Percentiles rank a stretch among this genome's conserved stretches.
Evolutionary conservation across 35 echinoderm and acorn worm species (phyloP).

Genomic region (Diadema setosum): DNA sequence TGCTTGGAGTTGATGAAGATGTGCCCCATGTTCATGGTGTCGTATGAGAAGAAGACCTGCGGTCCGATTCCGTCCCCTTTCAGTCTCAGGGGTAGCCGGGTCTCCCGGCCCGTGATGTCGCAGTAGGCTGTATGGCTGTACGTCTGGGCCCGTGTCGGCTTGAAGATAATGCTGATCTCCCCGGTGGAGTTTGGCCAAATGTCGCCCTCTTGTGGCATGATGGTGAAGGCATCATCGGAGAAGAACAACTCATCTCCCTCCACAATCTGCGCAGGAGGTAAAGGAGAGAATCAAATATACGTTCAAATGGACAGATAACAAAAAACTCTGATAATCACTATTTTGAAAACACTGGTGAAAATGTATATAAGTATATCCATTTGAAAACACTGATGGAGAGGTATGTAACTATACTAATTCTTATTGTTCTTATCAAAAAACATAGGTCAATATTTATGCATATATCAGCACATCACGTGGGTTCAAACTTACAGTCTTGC

Average conservation of each 20-base stretch:
- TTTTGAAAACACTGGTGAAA: too few relatives aligned
- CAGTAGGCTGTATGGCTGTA: conserved; percentile 91
- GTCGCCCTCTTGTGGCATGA: conserved; percentile 78
- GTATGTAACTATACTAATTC: too few relatives aligned
- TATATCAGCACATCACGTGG: too few relatives aligned
- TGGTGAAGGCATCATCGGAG: conserved; percentile 78
- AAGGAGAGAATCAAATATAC: not conserved
- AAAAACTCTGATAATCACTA: not conserved
- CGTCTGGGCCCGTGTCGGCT: conserved; percentile 69
- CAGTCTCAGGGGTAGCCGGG: conserved; percentile 73
- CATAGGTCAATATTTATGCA: too few relatives aligned
- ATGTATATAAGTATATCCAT: too few relatives aligned
- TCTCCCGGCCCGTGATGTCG: conserved; percentile 93
- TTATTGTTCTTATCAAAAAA: too few relatives aligned
- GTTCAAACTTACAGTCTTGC: too few relatives aligned
- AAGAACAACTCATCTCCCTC: conserved; percentile 84
- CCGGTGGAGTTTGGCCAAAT: conserved; percentile 83
- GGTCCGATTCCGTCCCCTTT: conserved; percentile 92
- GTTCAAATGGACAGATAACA: not conserved
- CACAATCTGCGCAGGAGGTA: conserved; percentile 42
- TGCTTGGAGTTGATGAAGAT: conserved; percentile 95
- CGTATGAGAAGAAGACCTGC: conserved; percentile 78
- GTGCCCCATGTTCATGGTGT: conserved; percentile 90
- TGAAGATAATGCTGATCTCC: conserved; percentile 80
- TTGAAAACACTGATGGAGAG: too few relatives aligned